Evolutionary conservation across 2,113 vertebrate species (phyloP), one percentile per base, ranked within the genome.

Genomic region (Bothrops jararaca): DNA sequence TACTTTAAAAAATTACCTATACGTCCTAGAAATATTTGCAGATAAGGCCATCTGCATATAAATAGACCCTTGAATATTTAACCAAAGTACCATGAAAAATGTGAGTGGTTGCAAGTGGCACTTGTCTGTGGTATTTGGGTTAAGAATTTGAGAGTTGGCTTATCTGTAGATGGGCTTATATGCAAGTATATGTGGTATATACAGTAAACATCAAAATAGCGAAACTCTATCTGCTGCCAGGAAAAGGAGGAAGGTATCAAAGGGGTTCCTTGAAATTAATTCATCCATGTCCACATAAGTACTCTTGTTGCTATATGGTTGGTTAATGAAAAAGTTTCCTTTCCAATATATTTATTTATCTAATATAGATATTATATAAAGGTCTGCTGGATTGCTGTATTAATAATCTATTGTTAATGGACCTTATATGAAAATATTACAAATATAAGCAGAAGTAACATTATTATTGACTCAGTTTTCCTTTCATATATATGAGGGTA

Each of bases 391-490:
- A 42, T 23, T 80, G 74, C 74, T 80, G 34, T 20, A 80, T 39
- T 39, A 20, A 80, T 80, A 80, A 4, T 18, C 54, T 42, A 22
- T 22, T 80, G 34, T 80, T 80, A 42, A 80, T 80, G 34, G 34
- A 80, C 20, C 1, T 86, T 91, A 88, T 0, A 87, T 91, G 64
- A 91, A 88, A 95, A 22, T 89, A 69, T 39, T 88, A 88, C 53
- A 86, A 93, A 92, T 86, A 92, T 0, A 58, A 64, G 2, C 53
- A 64, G 0, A 89, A 93, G 89, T 92, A 4, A 60, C 69, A 93
- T 92, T 89, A 15, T 89, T 2, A 0, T 0, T 3, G 48, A 92
- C 87, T 94, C 34, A 39, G 11, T 29, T 91, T 45, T 29, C 15
- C 15, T 18, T 23, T 26, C 34, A 0, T 26, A 1, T 22, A 22